Evolutionary conservation across 1,140 invertebrate species (phyloP).

Genomic region (Carposina sasakii): DNA sequence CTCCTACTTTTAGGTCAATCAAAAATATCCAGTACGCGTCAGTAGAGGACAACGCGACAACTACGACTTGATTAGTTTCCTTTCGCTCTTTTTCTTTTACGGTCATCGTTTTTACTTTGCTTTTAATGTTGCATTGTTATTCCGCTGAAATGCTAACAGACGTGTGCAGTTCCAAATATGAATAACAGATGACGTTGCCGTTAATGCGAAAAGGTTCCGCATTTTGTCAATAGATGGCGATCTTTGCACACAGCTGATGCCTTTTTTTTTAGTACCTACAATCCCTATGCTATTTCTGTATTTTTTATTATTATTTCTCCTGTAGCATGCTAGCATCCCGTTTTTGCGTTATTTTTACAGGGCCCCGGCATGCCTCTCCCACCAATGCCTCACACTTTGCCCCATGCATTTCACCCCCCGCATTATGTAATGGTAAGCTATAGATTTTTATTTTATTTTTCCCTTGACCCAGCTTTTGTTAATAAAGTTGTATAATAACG

Average conservation of each 20-base stretch:
- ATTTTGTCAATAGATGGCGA: not conserved
- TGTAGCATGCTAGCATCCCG: constrained; percentile 60
- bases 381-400: constrained; percentile 65
- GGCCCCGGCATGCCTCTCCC: constrained; percentile 63
- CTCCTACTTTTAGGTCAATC: too few species aligned
- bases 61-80: too few species aligned
- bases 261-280: constrained; percentile 19
- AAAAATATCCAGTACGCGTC: too few species aligned
- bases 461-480: constrained; percentile 27
- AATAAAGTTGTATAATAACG: constrained; percentile 4
- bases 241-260: constrained; percentile 8
- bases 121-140: not conserved
- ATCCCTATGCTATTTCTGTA: constrained; percentile 18
- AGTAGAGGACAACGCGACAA: too few species aligned
- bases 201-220: not conserved
- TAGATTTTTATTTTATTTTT: constrained; percentile 35
- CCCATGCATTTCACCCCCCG: constrained; percentile 66
- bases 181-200: not conserved
- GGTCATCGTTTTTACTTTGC: too few species aligned
- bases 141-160: not conserved
- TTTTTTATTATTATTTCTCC: constrained; percentile 39
- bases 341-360: constrained; percentile 63
- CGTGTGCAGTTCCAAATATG: not conserved
- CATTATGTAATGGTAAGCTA: constrained; percentile 67
- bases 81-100: too few species aligned